These are phyloP conservation scores for Aselliscus stoliczkanus DNA, from an alignment of 2,797 vertebrate genomes.

Conservation along the genomic window DNA sequence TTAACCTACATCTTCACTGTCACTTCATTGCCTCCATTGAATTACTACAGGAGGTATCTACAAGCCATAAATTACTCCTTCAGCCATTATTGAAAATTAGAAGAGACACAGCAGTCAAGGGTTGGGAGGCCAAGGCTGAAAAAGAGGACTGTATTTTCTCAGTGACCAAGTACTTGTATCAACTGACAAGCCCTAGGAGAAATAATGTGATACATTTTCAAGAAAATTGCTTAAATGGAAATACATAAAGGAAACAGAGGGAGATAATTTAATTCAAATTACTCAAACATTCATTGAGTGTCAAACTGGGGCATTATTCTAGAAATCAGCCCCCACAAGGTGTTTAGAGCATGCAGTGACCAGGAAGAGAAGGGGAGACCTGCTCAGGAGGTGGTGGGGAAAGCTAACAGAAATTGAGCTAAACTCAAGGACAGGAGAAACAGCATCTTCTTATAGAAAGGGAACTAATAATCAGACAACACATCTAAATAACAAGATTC, in stretches of 20 bases:
- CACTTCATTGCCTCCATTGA: not conserved
- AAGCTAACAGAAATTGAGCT: not conserved
- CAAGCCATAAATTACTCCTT: constrained; percentile 1
- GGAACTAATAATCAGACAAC: not conserved
- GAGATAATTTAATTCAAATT: not conserved
- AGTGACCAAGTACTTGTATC: not conserved
- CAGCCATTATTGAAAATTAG: not conserved
- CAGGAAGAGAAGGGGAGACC: not conserved
- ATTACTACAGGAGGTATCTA: not conserved
- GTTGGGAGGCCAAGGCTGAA: not conserved
- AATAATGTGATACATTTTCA: not conserved
- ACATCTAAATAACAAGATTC: not conserved
- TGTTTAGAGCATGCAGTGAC: not conserved
- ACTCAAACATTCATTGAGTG: not conserved
- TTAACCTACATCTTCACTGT: not conserved
- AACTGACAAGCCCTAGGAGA: not conserved
- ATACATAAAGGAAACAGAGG: not conserved
- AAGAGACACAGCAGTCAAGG: not conserved
- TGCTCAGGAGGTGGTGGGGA: not conserved
- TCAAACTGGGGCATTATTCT: not conserved
- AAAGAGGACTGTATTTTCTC: not conserved
- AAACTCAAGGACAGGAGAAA: not conserved
- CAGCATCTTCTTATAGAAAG: not conserved
- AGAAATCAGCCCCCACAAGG: not conserved
- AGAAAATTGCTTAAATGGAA: constrained; percentile 4